Conservation (phyloP, 2,888 invertebrate species). For the Microdon myrmicae region DNA sequence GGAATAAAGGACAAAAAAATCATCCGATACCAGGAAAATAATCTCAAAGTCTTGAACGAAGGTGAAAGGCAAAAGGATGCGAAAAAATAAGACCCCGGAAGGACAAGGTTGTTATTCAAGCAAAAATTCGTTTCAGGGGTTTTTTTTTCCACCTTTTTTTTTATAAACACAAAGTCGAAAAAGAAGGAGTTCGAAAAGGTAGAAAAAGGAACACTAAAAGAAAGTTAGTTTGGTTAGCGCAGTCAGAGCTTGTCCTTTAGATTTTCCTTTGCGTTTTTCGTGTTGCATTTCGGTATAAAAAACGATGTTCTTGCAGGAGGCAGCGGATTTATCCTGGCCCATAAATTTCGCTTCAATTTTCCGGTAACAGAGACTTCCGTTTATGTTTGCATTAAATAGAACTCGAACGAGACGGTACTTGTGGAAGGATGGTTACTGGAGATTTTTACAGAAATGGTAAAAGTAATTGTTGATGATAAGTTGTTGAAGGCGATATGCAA, state of each 20-base stretch:
- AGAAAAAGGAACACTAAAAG: conserved; percentile 3
- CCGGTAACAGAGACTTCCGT: conserved; percentile 56
- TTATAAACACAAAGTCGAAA: no score
- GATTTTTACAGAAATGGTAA: neutral
- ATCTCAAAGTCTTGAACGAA: conserved; percentile 26
- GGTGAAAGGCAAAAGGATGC: conserved; percentile 14
- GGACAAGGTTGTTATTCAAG: conserved; percentile 46
- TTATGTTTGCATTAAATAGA: conserved; percentile 21
- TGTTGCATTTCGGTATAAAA: conserved; percentile 5
- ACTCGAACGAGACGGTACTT: neutral
- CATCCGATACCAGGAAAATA: conserved; percentile 4
- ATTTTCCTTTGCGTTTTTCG: conserved; percentile 1
- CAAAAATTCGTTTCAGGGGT: conserved; percentile 19
- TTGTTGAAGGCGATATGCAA: no score
- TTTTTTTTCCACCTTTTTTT: no score
- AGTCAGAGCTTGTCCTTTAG: conserved; percentile 13
- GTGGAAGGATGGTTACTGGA: conserved; percentile 1
- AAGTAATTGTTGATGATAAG: conserved; percentile 5
- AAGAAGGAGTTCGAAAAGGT: no score
- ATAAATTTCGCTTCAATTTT: conserved; percentile 57
- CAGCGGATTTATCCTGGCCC: conserved; percentile 55
- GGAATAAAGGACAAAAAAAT: neutral
- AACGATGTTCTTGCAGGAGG: conserved; percentile 31
- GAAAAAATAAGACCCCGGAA: conserved; percentile 25
- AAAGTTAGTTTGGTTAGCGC: conserved; percentile 8